A percentile compares a stretch with the other conserved stretches of the same genome.
Evolutionary conservation across 2,888 invertebrate genomes (phyloP).

Genomic region (Nemotelus nigrinus): DNA sequence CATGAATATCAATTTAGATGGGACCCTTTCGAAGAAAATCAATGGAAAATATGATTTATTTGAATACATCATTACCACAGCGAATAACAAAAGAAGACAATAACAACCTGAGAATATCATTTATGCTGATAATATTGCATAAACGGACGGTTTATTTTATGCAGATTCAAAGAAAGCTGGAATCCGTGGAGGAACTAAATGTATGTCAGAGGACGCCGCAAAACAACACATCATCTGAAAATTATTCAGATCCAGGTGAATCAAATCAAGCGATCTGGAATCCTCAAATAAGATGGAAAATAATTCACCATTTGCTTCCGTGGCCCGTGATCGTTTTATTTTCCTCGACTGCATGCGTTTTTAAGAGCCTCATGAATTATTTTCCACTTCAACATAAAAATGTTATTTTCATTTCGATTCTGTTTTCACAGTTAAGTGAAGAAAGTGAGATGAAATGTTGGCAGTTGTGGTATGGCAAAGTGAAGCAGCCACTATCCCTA

Average conservation of each 20-base stretch:
- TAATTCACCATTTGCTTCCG: constrained; percentile 38
- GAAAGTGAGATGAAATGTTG: not conserved
- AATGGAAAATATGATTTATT: constrained; percentile 34
- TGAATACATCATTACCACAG: constrained; percentile 12
- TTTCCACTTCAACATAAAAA: constrained; percentile 43
- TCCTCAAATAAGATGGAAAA: constrained; percentile 42
- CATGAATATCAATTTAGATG: too few species aligned
- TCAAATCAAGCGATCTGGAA: constrained; percentile 30
- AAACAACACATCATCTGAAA: constrained; percentile 42
- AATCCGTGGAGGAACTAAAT: not conserved
- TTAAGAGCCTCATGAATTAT: constrained; percentile 45
- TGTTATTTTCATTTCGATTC: constrained; percentile 43
- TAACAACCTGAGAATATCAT: constrained; percentile 36
- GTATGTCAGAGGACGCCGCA: constrained; percentile 7
- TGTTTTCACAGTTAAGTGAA: constrained; percentile 24
- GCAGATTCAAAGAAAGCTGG: constrained; percentile 4
- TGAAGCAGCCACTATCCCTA: constrained; percentile 7
- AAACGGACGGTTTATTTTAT: constrained; percentile 16
- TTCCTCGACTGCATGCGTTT: constrained; percentile 37
- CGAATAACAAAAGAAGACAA: constrained; percentile 40
- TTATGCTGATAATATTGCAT: constrained; percentile 28
- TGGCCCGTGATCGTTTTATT: constrained; percentile 38
- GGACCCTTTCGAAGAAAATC: not conserved
- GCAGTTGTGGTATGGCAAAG: not conserved
- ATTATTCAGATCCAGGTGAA: constrained; percentile 40